These are phyloP conservation scores for Scolopax mira DNA, from an alignment of 2,113 vertebrate genomes.

Conservation along the genomic window DNA sequence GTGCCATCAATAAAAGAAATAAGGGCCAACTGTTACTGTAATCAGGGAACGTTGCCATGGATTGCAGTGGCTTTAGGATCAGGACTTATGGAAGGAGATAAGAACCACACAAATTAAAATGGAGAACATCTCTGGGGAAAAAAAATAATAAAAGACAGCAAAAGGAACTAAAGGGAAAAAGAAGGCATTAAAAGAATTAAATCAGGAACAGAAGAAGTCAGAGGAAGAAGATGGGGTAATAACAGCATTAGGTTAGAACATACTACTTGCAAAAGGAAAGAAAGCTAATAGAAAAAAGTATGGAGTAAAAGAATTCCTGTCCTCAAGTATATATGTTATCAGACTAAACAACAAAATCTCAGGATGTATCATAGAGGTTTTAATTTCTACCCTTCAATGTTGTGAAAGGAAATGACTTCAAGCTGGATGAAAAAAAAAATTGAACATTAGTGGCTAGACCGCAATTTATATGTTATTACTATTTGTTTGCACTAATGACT, in stretches of 20 bases:
- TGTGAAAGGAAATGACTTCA: background rate
- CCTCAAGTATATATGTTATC: background rate
- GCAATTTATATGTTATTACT: background rate
- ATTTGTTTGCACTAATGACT: background rate
- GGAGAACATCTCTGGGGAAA: background rate
- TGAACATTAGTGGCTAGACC: background rate
- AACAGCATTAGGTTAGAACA: background rate
- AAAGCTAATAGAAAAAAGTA: background rate
- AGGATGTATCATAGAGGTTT: background rate
- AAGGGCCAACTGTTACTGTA: background rate
- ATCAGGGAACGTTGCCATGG: background rate
- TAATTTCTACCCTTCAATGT: background rate
- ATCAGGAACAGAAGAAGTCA: background rate
- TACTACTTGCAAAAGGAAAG: background rate
- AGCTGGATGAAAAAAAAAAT: background rate
- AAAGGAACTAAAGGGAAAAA: background rate
- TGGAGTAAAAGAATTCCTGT: background rate
- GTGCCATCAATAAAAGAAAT: conserved; percentile 29
- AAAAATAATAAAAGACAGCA: background rate
- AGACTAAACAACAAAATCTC: background rate
- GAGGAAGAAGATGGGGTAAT: background rate
- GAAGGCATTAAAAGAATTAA: background rate
- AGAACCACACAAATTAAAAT: background rate
- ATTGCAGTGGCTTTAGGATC: background rate
- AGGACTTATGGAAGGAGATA: background rate